Conservation (phyloP, 2,113 vertebrate species). For the Megaceryle maxima region DNA sequence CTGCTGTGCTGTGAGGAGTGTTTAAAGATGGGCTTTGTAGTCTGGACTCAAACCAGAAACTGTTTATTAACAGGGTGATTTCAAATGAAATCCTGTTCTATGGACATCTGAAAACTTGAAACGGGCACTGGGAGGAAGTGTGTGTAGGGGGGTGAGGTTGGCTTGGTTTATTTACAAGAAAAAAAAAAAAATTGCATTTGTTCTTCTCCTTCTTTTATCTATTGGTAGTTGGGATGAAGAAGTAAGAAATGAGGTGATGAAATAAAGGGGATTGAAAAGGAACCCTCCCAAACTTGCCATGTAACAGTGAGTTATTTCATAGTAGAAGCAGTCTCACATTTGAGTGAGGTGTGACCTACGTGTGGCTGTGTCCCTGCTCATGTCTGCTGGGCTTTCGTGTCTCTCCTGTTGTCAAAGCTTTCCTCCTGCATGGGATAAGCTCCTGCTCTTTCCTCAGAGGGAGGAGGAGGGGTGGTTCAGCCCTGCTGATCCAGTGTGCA, state of each 20-base stretch:
- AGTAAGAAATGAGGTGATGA: background rate
- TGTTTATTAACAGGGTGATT: background rate
- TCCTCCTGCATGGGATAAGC: background rate
- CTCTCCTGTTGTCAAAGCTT: background rate
- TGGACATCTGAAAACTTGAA: background rate
- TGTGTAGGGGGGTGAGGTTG: background rate
- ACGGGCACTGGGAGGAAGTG: background rate
- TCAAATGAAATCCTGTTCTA: background rate
- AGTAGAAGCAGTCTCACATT: background rate
- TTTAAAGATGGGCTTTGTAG: background rate
- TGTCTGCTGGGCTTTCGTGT: background rate
- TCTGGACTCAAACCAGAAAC: background rate
- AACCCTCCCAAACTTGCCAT: background rate
- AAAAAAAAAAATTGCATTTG: background rate
- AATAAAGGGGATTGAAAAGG: background rate
- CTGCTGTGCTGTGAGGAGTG: background rate
- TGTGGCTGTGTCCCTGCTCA: background rate
- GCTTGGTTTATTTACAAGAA: background rate
- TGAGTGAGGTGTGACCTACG: fast-evolving
- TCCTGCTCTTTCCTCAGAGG: background rate
- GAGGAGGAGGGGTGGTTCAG: slow-evolving; percentile 27
- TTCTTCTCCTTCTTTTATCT: background rate
- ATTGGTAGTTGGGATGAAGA: background rate
- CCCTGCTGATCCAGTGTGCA: slow-evolving; percentile 53
- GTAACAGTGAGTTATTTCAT: background rate